phyloP scores from a whole-genome alignment of 2,113 vertebrate genomes.

The Arothron firmamentum region DNA sequence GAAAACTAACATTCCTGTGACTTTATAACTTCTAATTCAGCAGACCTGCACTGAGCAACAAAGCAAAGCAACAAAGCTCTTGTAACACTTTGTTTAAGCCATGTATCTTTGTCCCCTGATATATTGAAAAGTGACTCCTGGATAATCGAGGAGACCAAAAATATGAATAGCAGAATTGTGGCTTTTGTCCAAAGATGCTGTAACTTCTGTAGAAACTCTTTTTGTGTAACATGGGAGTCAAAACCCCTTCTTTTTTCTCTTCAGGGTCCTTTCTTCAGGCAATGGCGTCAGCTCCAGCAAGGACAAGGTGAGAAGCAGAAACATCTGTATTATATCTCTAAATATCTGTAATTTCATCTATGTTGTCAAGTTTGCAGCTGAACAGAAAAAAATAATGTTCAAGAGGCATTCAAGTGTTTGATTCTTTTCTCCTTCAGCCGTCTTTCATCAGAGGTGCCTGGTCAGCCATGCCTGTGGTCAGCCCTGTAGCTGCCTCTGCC shows the following conservation, averaged over 20 bases:
- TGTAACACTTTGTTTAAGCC: background rate
- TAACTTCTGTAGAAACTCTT: background rate
- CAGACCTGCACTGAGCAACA: background rate
- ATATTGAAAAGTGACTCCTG: too few species aligned
- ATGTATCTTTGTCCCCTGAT: background rate
- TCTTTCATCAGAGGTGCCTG: constrained; percentile 46
- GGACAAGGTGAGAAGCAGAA: constrained; percentile 67
- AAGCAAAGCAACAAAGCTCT: background rate
- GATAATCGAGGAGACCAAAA: too few species aligned
- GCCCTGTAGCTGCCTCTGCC: constrained; percentile 60
- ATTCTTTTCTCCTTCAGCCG: constrained; percentile 28
- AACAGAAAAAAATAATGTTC: background rate
- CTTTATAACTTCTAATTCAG: constrained; percentile 8
- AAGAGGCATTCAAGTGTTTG: background rate
- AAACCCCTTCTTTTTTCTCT: constrained; percentile 7
- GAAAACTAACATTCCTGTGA: constrained; percentile 11
- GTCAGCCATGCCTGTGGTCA: constrained; percentile 64
- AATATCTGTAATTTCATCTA: background rate
- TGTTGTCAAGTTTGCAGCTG: background rate
- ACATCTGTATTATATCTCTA: background rate
- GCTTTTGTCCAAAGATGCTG: too few species aligned
- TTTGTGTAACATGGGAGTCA: background rate
- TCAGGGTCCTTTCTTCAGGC: constrained; percentile 59
- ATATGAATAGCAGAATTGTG: too few species aligned
- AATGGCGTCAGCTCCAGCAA: constrained; percentile 76